These are phyloP conservation scores for Euphysa ruthae DNA, from an alignment of 30 jellyfish, hydroid and myxozoan species.

Conservation along the genomic window DNA sequence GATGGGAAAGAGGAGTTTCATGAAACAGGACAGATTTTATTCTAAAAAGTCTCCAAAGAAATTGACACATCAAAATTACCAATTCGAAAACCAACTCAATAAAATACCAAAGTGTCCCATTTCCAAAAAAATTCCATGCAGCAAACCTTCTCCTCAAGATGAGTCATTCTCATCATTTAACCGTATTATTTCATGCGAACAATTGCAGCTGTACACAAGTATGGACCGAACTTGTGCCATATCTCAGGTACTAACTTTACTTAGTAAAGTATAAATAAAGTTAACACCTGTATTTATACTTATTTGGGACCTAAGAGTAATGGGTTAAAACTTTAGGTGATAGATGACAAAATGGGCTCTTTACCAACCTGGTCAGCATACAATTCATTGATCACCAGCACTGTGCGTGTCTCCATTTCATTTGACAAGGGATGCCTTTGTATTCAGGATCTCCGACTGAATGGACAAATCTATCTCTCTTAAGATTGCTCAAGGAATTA, in stretches of 20 bases:
- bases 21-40: too few relatives aligned
- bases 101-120: too few relatives aligned
- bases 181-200: not conserved
- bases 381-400: constrained; percentile 1
- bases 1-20: too few relatives aligned
- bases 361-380: constrained; percentile 33
- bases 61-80: too few relatives aligned
- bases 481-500: constrained; percentile 8
- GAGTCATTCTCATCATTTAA: constrained; percentile 5
- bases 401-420: not conserved
- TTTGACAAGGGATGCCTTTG: constrained; percentile 8
- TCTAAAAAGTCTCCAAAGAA: too few relatives aligned
- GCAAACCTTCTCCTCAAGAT: constrained; percentile 3
- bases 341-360: not conserved
- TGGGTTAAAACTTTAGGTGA: too few relatives aligned
- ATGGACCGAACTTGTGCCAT: constrained; percentile 9
- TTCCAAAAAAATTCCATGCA: too few relatives aligned
- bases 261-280: too few relatives aligned
- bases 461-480: constrained; percentile 3
- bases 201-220: not conserved
- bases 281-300: too few relatives aligned
- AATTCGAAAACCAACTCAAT: too few relatives aligned
- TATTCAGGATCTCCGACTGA: constrained; percentile 20
- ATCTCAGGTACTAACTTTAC: not conserved
- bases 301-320: too few relatives aligned